Evolutionary conservation across 1,140 invertebrate genomes (phyloP), one percentile per base, ranked within the genome.

Genomic region (Drosophila chauvacae): DNA sequence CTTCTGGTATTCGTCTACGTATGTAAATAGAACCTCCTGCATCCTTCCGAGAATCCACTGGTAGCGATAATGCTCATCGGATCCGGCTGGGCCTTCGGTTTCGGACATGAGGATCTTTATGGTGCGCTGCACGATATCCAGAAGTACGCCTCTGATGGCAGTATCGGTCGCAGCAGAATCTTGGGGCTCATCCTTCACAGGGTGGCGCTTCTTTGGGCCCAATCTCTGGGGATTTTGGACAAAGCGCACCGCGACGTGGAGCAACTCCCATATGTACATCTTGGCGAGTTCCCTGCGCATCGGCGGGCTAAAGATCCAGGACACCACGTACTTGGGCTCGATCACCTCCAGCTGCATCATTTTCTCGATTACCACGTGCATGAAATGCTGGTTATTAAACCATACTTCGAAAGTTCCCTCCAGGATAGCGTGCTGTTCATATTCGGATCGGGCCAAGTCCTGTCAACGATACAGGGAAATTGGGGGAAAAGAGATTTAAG

Each of bases 231-330:
- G 64, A 39, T 65, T 11, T 28, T 78, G 85, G 11, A 51, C 59
- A 9, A 39, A 57, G 7, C 51, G 72, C 0, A 86, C 28, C 0
- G 50, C 45, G 7, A 37, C 9, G 14, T 79, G 37, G 1, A 87
- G 48, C 50, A 87, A 10, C n/a, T 87, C 83, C 83, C 83, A 87
- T 0, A 74, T 9, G 42, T 87, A 87, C 56, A 83, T 80, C 50
- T 80, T 80, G 13, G 41, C 47, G 13, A 87, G 37, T 3, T 87
- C 76, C 11, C 44, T 16, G 28, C 75, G 71, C 4, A 70, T 80
- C 0, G 2, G 0, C 0, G 73, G 53, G 0, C 37, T 16, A 44
- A 87, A 83, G 10, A 80, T 20, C 68, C 68, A 87, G n/a, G 45
- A 30, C 1, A 87, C 53, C 1, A 87, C 33, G 0, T 18, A 26